Base-by-base conservation (phyloP, 2,797 vertebrate genomes). In the Rhinichthys osculus region DNA sequence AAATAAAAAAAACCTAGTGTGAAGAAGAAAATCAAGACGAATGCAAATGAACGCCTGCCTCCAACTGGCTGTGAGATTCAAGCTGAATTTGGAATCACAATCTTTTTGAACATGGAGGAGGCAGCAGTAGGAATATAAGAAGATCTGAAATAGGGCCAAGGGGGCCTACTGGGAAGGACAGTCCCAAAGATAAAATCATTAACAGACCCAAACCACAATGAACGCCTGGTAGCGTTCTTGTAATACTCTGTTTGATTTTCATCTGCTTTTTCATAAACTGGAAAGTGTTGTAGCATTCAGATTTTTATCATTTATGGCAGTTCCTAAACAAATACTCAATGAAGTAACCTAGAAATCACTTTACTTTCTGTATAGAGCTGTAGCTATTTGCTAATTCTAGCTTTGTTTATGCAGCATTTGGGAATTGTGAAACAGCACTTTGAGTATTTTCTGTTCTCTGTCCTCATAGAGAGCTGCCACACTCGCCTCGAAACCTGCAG, bases 401-500 rank as follows among this genome's bases (percentile, higher is more conserved):
- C 66, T 67, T 23, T 84, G 71, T 84, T 50, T 38, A 77, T 57
- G 33, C 33, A 77, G 33, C 33, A 1, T 50, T 38, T 83, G 30
- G 64, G 23, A 77, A 38, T 23, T 77, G 69, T 79, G 21, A 40
- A 38, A 82, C 69, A 69, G n/a, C 33, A n/a, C 84, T 85, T 86
- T 83, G 84, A 42, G 23, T 87, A 7, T 79, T 74, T 64, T 77
- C 64, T 21, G 59, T 83, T 35, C 30, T 87, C 11, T 85, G 17
- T 78, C 33, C 35, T 83, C 59, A 10, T 88, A 99, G 98, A 1
- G 98, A 99, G 90, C 95, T 99, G 91, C 98, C 97, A 40, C 98
- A 99, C 88, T 96, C 97, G 0, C 98, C 98, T 4, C 97, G 97
- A 90, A 98, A 98, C 90, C 96, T 99, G 13, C 92, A 96, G 87